These are phyloP conservation scores for Timandra comae DNA, from an alignment of 2,888 invertebrate species.

Conservation along the genomic window DNA sequence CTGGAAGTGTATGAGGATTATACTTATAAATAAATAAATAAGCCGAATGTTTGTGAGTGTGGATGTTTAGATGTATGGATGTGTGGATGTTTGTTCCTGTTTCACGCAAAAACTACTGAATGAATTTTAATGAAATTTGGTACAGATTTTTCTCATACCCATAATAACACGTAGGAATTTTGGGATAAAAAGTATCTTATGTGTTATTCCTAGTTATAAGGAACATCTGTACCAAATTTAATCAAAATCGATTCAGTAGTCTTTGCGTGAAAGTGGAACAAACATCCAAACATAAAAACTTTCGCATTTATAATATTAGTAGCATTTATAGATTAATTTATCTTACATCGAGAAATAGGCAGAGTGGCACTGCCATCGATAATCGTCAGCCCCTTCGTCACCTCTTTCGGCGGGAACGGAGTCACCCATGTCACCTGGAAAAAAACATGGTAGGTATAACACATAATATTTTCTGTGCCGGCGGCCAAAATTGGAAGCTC, in stretches of 20 bases:
- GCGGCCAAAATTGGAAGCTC: too few relatives aligned
- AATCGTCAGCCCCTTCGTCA: slow-evolving; percentile 24
- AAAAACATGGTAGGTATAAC: not conserved
- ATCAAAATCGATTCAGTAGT: too few relatives aligned
- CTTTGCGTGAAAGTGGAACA: too few relatives aligned
- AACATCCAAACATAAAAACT: not conserved
- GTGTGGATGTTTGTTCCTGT: not conserved
- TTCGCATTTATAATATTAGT: not conserved
- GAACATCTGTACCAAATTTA: too few relatives aligned
- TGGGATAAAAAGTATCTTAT: too few relatives aligned
- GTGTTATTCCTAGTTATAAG: too few relatives aligned
- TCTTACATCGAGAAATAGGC: slow-evolving; percentile 19
- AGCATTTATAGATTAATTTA: not conserved
- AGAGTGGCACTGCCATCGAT: slow-evolving; percentile 26
- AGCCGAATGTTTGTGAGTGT: not conserved
- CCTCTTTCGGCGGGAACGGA: slow-evolving; percentile 33
- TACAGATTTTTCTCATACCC: not conserved
- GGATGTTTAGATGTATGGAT: not conserved
- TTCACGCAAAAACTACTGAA: too few relatives aligned
- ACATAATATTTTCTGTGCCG: too few relatives aligned
- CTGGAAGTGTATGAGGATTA: too few relatives aligned
- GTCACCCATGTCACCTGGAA: slow-evolving; percentile 46
- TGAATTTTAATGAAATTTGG: not conserved
- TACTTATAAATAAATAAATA: not conserved
- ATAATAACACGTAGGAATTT: not conserved